Conservation (phyloP, 2,888 invertebrate species). For the Ophion costatus region DNA sequence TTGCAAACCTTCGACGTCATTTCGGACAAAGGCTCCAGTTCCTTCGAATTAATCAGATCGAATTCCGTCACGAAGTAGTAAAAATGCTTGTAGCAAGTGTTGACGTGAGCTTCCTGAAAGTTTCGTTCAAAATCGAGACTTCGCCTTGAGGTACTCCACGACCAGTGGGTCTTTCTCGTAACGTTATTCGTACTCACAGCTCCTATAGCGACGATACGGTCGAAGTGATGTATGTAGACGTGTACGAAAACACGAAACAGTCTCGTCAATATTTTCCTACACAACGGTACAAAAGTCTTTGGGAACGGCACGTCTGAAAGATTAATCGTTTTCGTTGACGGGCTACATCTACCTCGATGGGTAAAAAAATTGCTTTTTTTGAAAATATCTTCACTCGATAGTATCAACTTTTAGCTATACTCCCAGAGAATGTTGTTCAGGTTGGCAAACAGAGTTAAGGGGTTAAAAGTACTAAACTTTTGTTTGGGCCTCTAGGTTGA, state of each 20-base stretch:
- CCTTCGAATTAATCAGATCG: slow-evolving; percentile 91
- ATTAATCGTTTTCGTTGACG: neutral
- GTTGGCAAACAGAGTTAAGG: too few species aligned
- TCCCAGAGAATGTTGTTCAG: too few species aligned
- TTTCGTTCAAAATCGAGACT: neutral
- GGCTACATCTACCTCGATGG: too few species aligned
- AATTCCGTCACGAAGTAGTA: slow-evolving; percentile 96
- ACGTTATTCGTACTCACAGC: slow-evolving; percentile 87
- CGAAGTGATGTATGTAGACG: slow-evolving; percentile 97
- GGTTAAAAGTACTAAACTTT: too few species aligned
- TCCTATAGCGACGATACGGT: slow-evolving; percentile 93
- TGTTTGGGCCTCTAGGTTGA: too few species aligned
- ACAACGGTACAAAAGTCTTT: slow-evolving; percentile 90
- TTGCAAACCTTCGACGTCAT: slow-evolving; percentile 91
- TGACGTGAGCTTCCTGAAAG: slow-evolving; percentile 94
- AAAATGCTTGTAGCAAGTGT: slow-evolving; percentile 97
- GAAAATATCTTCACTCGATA: too few species aligned
- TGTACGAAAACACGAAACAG: slow-evolving; percentile 96
- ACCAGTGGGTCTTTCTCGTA: neutral
- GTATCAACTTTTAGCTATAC: too few species aligned
- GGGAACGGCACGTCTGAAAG: slow-evolving; percentile 93
- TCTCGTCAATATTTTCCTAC: slow-evolving; percentile 94
- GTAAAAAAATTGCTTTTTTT: too few species aligned
- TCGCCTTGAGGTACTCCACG: neutral
- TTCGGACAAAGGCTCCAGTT: slow-evolving; percentile 92